A percentile compares a stretch with the other conserved stretches of the same genome.
These are phyloP conservation scores for Microchirus variegatus DNA, from an alignment of 2,797 vertebrate genomes.

Conservation along the genomic window DNA sequence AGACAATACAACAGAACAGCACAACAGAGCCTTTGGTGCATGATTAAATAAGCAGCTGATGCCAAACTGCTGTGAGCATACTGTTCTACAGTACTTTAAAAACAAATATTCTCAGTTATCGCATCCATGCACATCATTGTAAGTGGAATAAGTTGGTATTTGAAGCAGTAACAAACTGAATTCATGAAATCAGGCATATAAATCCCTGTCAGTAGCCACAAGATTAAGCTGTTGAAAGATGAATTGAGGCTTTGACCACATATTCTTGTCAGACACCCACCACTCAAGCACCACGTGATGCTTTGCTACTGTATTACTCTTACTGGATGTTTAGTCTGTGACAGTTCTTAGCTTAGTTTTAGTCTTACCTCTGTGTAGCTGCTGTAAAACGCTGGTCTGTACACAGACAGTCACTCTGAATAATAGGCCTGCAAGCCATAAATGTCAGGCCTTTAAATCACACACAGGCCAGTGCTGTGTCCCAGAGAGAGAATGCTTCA, in stretches of 20 bases:
- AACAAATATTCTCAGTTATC: conserved; percentile 1
- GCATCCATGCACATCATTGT: neutral
- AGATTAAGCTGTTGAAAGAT: too few relatives aligned
- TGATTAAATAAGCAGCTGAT: conserved; percentile 47
- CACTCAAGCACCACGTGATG: conserved; percentile 20
- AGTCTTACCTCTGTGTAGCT: conserved; percentile 87
- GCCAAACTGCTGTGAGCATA: conserved; percentile 28
- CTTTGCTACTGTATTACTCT: conserved; percentile 37
- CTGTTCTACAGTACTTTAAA: conserved; percentile 12
- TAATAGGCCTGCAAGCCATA: conserved; percentile 94
- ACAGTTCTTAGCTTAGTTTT: conserved; percentile 52
- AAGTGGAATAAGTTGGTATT: conserved; percentile 6
- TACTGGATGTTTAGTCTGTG: conserved; percentile 44
- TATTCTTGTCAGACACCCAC: conserved; percentile 21
- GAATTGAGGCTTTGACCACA: neutral
- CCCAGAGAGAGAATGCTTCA: conserved; percentile 89
- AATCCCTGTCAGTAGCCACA: too few relatives aligned
- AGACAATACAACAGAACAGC: conserved; percentile 32
- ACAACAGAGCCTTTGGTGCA: conserved; percentile 34
- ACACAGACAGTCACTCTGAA: conserved; percentile 99
- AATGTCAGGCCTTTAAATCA: conserved; percentile 99
- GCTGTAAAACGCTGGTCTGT: conserved; percentile 93
- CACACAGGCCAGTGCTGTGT: conserved; percentile 82
- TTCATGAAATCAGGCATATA: too few relatives aligned
- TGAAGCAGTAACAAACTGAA: too few relatives aligned